These are phyloP conservation scores for Otus sunia DNA, from an alignment of 2,113 vertebrate genomes.

Conservation along the genomic window DNA sequence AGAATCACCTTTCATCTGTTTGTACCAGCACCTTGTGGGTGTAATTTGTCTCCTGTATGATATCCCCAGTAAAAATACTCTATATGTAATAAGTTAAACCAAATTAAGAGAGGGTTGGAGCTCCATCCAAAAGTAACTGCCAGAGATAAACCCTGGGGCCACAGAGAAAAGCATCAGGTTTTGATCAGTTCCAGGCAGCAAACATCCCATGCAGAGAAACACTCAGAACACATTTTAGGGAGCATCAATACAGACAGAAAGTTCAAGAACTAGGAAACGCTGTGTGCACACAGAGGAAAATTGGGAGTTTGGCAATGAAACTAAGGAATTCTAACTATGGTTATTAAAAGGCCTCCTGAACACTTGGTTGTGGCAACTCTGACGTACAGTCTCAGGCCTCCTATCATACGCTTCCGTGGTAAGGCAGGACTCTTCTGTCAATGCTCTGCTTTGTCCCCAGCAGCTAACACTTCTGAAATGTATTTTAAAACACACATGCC, in stretches of 20 bases:
- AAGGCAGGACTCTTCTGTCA: background rate
- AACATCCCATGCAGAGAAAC: background rate
- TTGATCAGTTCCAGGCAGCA: background rate
- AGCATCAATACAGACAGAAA: background rate
- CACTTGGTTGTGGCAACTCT: background rate
- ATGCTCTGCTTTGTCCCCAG: background rate
- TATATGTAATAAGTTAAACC: background rate
- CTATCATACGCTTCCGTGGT: accelerated
- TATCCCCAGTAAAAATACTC: background rate
- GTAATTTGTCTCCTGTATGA: background rate
- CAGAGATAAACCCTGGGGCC: background rate
- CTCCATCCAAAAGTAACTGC: background rate
- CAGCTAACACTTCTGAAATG: accelerated
- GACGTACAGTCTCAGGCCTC: background rate
- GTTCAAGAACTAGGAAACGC: background rate
- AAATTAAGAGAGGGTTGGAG: background rate
- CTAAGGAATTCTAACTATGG: background rate
- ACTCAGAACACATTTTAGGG: background rate
- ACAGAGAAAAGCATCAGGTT: background rate
- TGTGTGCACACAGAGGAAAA: background rate
- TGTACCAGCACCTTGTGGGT: accelerated
- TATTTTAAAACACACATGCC: background rate
- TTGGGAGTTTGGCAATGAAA: background rate
- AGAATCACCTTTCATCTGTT: background rate
- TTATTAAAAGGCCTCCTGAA: background rate